Evolutionary conservation across 2,888 invertebrate species (phyloP).

Genomic region (Augochlorella aurata): DNA sequence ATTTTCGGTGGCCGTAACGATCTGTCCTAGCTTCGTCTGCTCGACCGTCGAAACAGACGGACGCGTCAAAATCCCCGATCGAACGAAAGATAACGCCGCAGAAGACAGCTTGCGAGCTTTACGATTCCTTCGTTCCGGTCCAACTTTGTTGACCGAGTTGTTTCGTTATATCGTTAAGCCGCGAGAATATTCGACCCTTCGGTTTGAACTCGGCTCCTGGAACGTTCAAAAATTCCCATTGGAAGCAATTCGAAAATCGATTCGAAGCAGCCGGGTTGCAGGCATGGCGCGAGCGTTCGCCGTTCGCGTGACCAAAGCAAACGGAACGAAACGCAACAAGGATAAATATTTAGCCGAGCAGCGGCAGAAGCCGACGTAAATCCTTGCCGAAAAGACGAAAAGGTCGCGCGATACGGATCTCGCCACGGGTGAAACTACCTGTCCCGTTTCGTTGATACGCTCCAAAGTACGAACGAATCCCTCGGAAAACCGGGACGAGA

Average conservation of each 20-base stretch:
- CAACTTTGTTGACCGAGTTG: not conserved
- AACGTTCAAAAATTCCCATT: too few species aligned
- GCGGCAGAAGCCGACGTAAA: conserved; percentile 57
- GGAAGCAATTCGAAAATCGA: too few species aligned
- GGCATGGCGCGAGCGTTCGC: too few species aligned
- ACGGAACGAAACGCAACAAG: conserved; percentile 67
- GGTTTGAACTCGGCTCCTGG: too few species aligned
- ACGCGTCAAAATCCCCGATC: conserved; percentile 48
- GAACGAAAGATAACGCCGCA: conserved; percentile 44
- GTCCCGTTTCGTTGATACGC: conserved; percentile 44
- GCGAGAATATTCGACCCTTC: too few species aligned
- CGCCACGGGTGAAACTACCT: conserved; percentile 61
- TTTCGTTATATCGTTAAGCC: not conserved
- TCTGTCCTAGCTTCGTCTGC: conserved; percentile 43
- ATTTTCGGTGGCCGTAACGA: conserved; percentile 38
- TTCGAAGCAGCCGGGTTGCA: too few species aligned
- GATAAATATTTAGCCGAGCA: conserved; percentile 75
- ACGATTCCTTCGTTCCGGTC: not conserved
- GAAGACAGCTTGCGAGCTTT: conserved; percentile 10
- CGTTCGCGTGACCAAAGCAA: conserved; percentile 47
- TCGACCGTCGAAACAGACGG: conserved; percentile 3
- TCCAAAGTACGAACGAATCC: conserved; percentile 59
- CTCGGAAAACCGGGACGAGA: conserved; percentile 74
- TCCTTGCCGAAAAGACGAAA: conserved; percentile 51
- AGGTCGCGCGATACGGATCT: conserved; percentile 69